Base-by-base conservation (phyloP, 2,797 vertebrate genomes). In the Benthosema pterotum region DNA sequence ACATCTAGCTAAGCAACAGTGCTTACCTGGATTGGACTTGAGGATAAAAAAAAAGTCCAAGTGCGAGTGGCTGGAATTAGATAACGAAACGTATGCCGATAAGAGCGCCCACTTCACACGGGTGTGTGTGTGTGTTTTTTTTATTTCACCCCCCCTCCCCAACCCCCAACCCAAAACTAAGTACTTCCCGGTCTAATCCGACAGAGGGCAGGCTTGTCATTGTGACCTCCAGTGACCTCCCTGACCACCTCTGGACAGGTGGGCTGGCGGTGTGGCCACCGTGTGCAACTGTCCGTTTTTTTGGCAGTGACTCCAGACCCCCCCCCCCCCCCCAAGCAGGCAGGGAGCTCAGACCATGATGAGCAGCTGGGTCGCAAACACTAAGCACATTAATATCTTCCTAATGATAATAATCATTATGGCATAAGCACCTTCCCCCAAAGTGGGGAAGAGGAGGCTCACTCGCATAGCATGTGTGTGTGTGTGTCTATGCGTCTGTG, bases 401-500 rank as follows among this genome's bases (percentile, higher is more conserved):
- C 95, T 97, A 97, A 98, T 98, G 96, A 97, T 98, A 96, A 98
- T 97, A 96, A 98, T 99, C 96, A 99, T 99, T 97, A 98, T 94
- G 95, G 94, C 94, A 95, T 97, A 98, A 97, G 95, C 96, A 97
- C 96, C 95, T 97, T 96, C 95, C 95, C 94, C 96, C 95, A 95
- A 96, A 95, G 95, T 95, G 94, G 94, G 22, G 92, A 91, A 94
- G 5, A 38, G 93, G n/a, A n/a, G n/a, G n/a, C n/a, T n/a, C n/a
- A n/a, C n/a, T n/a, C n/a, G n/a, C n/a, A n/a, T n/a, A n/a, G n/a
- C n/a, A n/a, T n/a, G n/a, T n/a, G n/a, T n/a, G n/a, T n/a, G n/a
- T n/a, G n/a, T n/a, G n/a, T n/a, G n/a, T n/a, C n/a, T n/a, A n/a
- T n/a, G n/a, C n/a, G n/a, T n/a, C n/a, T n/a, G n/a, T n/a, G n/a